Conservation (phyloP, 2,113 vertebrate species). For the Varanus komodoensis region DNA sequence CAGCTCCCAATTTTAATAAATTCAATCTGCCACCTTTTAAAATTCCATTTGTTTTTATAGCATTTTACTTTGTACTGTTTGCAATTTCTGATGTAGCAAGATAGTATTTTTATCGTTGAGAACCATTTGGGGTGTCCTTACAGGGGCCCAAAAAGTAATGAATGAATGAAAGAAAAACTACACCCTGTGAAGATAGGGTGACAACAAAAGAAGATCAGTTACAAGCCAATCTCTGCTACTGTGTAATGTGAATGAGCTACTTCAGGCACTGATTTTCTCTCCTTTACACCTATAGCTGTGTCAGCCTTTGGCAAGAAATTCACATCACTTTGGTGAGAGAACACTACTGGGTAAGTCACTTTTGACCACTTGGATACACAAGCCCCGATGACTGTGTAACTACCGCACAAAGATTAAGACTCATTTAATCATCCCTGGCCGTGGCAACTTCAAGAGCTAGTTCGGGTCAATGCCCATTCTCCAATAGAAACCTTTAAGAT, state of each 20-base stretch:
- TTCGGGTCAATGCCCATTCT: neutral
- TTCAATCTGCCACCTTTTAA: neutral
- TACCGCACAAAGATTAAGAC: neutral
- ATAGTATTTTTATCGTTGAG: neutral
- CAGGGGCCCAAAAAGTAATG: neutral
- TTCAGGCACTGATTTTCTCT: slow-evolving; percentile 29
- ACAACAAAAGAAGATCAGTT: neutral
- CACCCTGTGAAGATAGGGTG: neutral
- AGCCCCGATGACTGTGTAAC: neutral
- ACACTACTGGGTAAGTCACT: slow-evolving; percentile 82
- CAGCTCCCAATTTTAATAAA: neutral
- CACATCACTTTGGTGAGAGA: slow-evolving; percentile 96
- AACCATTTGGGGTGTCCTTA: neutral
- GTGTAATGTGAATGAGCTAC: neutral
- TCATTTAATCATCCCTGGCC: neutral
- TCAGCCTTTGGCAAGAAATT: slow-evolving; percentile 98
- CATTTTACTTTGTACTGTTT: neutral
- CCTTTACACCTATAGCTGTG: slow-evolving; percentile 81
- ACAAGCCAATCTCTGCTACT: neutral
- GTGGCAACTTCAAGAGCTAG: neutral
- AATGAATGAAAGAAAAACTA: neutral
- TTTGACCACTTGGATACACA: neutral
- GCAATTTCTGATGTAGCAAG: neutral
- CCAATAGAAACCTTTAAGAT: neutral
- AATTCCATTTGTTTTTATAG: neutral